Evolutionary conservation across 2,797 vertebrate genomes (phyloP).

Genomic region (Protosalanx chinensis): DNA sequence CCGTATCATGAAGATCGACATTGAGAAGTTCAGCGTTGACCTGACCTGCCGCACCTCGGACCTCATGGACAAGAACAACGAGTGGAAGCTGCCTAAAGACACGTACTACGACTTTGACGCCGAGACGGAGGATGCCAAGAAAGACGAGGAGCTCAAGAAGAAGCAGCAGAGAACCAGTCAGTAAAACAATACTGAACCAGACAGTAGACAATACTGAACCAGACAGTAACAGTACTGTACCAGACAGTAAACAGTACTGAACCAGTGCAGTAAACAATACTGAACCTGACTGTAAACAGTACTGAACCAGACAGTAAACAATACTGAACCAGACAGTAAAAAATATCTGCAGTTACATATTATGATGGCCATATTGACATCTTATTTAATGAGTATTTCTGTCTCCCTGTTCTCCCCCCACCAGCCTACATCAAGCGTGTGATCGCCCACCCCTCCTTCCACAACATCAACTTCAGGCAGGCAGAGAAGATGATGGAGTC

Average conservation of each 20-base stretch:
- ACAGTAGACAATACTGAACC: neutral
- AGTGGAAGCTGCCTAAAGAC: slow-evolving; percentile 98
- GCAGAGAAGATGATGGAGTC: slow-evolving; percentile 99
- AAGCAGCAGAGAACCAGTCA: slow-evolving; percentile 96
- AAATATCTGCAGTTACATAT: neutral
- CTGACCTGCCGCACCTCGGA: slow-evolving; percentile 96
- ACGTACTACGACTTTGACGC: slow-evolving; percentile 97
- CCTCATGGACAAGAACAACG: slow-evolving; percentile 94
- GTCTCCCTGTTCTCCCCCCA: neutral
- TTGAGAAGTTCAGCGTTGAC: slow-evolving; percentile 97
- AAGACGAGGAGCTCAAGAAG: slow-evolving; percentile 92
- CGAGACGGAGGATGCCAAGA: slow-evolving; percentile 89
- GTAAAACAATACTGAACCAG: slow-evolving; percentile 43
- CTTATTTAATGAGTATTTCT: neutral
- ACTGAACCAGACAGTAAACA: slow-evolving; percentile 69
- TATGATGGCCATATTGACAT: neutral
- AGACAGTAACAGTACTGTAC: neutral
- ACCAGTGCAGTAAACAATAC: neutral
- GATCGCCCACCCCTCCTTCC: slow-evolving; percentile 98
- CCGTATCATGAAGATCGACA: slow-evolving; percentile 99
- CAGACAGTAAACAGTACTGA: neutral
- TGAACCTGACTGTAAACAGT: neutral
- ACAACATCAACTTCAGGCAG: slow-evolving; percentile 99
- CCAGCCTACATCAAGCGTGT: slow-evolving; percentile 97
- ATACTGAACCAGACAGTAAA: slow-evolving; percentile 78